A percentile compares a stretch with the other conserved stretches of the same genome.
phyloP scores from a whole-genome alignment of 1,140 invertebrate genomes.

The Cecropterus lyciades region DNA sequence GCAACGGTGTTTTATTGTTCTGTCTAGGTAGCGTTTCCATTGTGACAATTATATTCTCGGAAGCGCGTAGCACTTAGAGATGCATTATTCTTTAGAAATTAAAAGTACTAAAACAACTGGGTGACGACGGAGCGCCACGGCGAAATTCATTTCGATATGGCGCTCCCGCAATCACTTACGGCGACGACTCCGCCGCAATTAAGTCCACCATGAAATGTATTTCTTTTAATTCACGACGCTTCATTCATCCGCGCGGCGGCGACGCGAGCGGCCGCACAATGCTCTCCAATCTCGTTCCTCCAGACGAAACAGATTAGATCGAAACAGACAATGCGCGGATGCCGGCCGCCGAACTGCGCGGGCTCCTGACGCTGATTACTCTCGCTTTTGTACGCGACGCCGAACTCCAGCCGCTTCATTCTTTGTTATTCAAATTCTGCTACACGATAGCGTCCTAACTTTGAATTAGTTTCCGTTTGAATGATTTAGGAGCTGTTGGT shows the following conservation, averaged over 20 bases:
- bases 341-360: background rate
- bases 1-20: background rate
- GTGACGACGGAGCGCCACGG: background rate
- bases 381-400: constrained; percentile 12
- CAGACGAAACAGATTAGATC: constrained; percentile 32
- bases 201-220: constrained; percentile 44
- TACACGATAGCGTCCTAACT: constrained; percentile 24
- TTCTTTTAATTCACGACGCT: constrained; percentile 46
- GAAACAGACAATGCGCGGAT: constrained; percentile 23
- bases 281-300: constrained; percentile 42
- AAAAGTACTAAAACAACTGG: constrained; percentile 20
- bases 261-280: constrained; percentile 40
- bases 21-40: background rate
- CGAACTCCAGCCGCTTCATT: constrained; percentile 18
- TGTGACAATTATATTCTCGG: constrained; percentile 8
- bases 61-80: constrained; percentile 17
- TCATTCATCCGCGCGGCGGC: constrained; percentile 36
- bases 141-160: constrained; percentile 29
- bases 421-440: constrained; percentile 36
- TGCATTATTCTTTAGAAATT: constrained; percentile 29
- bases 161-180: constrained; percentile 33
- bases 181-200: constrained; percentile 35
- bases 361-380: constrained; percentile 24
- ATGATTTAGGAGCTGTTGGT: constrained; percentile 9
- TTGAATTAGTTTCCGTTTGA: constrained; percentile 32